Base-by-base conservation (phyloP, 2,888 invertebrate genomes). In the Mycalesis mineus region DNA sequence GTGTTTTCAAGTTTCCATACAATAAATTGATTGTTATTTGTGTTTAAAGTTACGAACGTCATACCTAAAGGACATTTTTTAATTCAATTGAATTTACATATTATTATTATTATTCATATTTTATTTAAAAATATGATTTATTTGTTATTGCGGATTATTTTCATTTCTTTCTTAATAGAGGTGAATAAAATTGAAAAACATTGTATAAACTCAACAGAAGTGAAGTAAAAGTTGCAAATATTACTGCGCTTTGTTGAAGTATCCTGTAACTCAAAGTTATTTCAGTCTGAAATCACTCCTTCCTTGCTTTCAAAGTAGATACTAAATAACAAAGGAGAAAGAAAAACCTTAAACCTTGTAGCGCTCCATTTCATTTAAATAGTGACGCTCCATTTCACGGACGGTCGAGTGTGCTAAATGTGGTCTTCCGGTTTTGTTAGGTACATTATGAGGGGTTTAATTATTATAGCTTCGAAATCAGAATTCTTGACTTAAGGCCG, bases 301-400 rank as follows among this genome's bases (percentile, higher is more conserved):
- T 22, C 22, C 22, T 42, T 9, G 1, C 5, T 31, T 47, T 15
- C 15, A 14, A 8, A 33, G 15, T 15, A 36, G 36, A 36, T 36
- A 47, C 15, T 17, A 11, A 47, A 47, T 33, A 33, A 47, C 33
- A 33, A 44, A 47, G 14, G 33, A 33, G n/a, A 33, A 47, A 4
- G 47, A 33, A 33, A 33, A 33, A 11, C 33, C 15, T 15, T 9
- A 47, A 33, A 47, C 47, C 14, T 31, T 15, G 33, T 8, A 33
- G 31, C 4, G 47, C 47, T 47, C 11, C 15, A 15, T 47, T 47
- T 47, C 33, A 47, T 33, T 47, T 47, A 47, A 31, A 47, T 47
- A 47, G 47, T 47, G 47, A 33, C 15, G 33, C 33, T 33, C 11
- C 33, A 15, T 45, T 45, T 47, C 11, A 33, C 33, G 31, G 11